phyloP scores from a whole-genome alignment of 2,888 invertebrate species.

The Mantis religiosa region DNA sequence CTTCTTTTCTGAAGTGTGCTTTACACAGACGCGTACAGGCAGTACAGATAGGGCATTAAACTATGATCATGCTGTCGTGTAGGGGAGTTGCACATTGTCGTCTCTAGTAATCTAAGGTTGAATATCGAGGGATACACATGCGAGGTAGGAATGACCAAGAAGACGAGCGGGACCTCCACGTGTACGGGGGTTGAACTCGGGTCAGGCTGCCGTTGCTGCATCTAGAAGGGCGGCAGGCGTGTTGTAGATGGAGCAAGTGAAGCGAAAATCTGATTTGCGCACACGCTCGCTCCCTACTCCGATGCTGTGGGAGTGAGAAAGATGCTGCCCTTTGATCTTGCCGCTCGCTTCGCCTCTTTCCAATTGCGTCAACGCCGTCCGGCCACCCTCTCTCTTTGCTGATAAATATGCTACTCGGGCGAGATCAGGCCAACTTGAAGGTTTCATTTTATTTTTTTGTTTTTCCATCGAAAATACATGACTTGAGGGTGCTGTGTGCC shows the following conservation, averaged over 20 bases:
- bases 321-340: constrained; percentile 21
- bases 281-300: constrained; percentile 14
- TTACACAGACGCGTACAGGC: too few relatives aligned
- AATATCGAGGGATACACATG: neutral
- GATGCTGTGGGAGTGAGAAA: neutral
- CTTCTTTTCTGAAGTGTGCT: too few relatives aligned
- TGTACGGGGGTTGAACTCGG: constrained; percentile 39
- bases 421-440: neutral
- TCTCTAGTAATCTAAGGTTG: too few relatives aligned
- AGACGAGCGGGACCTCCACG: constrained; percentile 19
- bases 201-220: neutral
- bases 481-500: neutral
- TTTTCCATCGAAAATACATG: neutral
- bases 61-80: too few relatives aligned
- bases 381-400: neutral
- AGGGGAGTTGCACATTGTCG: too few relatives aligned
- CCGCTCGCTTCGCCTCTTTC: constrained; percentile 18
- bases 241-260: constrained; percentile 30
- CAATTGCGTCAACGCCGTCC: constrained; percentile 17
- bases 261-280: constrained; percentile 38
- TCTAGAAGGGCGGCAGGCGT: constrained; percentile 28
- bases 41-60: too few relatives aligned
- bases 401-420: constrained; percentile 9
- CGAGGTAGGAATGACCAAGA: neutral
- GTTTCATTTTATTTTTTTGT: neutral